Percentiles rank a stretch among this genome's conserved stretches.
These are phyloP conservation scores for Sphaerophoria taeniata DNA, from an alignment of 2,888 invertebrate species.

Conservation along the genomic window DNA sequence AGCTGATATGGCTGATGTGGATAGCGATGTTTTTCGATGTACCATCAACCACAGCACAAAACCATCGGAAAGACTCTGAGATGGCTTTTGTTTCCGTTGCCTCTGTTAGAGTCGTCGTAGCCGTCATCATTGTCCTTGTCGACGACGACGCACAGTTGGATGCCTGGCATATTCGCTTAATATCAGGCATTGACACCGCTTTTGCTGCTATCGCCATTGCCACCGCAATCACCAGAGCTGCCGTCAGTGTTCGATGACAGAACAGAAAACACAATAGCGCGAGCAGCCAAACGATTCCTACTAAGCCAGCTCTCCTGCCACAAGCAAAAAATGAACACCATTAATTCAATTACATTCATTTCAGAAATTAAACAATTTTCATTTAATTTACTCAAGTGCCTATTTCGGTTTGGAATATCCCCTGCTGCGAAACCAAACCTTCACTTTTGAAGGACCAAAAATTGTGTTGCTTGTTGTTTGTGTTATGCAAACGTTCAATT, in stretches of 20 bases:
- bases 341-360: slow-evolving; percentile 73
- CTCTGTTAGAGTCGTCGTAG: not conserved
- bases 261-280: not conserved
- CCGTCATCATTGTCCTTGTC: too few relatives aligned
- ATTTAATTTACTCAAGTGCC: slow-evolving; percentile 74
- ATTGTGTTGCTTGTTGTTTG: too few relatives aligned
- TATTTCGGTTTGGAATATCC: slow-evolving; percentile 61
- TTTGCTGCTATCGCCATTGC: not conserved
- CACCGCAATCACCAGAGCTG: not conserved
- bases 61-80: slow-evolving; percentile 31
- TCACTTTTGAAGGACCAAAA: too few relatives aligned
- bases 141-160: slow-evolving; percentile 44
- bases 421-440: not conserved
- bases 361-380: slow-evolving; percentile 74
- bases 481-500: too few relatives aligned
- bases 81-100: slow-evolving; percentile 52
- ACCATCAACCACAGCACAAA: slow-evolving; percentile 28
- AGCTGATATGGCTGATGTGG: slow-evolving; percentile 18
- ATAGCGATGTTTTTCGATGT: not conserved
- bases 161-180: slow-evolving; percentile 31
- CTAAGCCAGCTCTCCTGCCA: not conserved
- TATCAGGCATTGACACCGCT: slow-evolving; percentile 13
- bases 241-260: slow-evolving; percentile 18
- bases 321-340: slow-evolving; percentile 42
- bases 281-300: not conserved